These are phyloP conservation scores for Eurypyga helias DNA, from an alignment of 2,113 vertebrate species.

Conservation along the genomic window DNA sequence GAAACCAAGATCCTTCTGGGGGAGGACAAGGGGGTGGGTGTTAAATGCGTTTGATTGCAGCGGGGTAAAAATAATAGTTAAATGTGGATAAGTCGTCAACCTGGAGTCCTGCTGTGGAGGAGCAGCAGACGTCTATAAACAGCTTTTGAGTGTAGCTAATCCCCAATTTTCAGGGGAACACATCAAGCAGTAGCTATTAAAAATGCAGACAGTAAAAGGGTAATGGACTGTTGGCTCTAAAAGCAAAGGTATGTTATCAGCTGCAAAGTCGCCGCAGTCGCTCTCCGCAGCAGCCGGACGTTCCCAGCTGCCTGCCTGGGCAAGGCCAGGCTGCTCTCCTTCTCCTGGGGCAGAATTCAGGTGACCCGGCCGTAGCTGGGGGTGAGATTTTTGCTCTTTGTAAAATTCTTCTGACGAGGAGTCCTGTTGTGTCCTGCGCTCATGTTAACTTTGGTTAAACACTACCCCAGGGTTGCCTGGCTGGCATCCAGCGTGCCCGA, in stretches of 20 bases:
- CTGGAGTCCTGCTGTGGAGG: conserved; percentile 6
- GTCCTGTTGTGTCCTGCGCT: neutral
- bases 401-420: neutral
- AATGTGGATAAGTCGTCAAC: neutral
- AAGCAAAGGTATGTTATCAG: neutral
- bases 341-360: neutral
- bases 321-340: neutral
- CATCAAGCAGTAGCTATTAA: neutral
- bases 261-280: neutral
- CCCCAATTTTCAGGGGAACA: neutral
- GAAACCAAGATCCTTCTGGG: neutral
- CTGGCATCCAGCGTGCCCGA: neutral
- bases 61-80: conserved; percentile 47
- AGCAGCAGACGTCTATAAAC: conserved; percentile 21
- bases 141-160: neutral
- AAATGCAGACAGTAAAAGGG: neutral
- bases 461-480: neutral
- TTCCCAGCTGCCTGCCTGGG: neutral
- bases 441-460: neutral
- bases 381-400: neutral
- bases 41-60: conserved; percentile 15
- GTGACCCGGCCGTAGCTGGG: neutral
- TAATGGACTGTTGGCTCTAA: neutral
- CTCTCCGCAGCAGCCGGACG: neutral
- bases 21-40: neutral